Conservation (phyloP, 2,113 vertebrate species). For the Misgurnus anguillicaudatus region DNA sequence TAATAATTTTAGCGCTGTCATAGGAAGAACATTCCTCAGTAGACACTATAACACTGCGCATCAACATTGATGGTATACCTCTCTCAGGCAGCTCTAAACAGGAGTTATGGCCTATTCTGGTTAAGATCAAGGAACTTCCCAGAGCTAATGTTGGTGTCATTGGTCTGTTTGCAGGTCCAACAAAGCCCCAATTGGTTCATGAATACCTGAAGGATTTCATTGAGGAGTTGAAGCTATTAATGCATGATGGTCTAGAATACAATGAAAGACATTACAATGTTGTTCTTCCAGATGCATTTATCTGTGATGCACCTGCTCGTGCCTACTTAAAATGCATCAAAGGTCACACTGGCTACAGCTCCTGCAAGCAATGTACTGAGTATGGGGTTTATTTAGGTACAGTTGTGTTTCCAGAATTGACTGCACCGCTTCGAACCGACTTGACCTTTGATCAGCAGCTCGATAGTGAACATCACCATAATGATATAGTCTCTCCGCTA, state of each 20-base stretch:
- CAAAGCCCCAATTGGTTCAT: background rate
- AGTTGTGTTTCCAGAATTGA: conserved; percentile 16
- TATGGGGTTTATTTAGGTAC: conserved; percentile 2
- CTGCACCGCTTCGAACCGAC: background rate
- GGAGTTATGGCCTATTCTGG: conserved; percentile 7
- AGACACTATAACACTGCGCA: background rate
- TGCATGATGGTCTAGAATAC: background rate
- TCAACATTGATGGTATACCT: background rate
- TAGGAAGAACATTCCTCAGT: background rate
- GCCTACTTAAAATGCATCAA: conserved; percentile 9
- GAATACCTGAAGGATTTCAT: conserved; percentile 15
- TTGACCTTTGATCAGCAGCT: conserved; percentile 6
- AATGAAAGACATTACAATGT: conserved; percentile 9
- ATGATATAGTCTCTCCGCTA: conserved; percentile 3
- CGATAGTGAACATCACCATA: background rate
- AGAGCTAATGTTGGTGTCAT: conserved; percentile 2
- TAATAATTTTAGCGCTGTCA: background rate
- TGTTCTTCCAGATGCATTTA: conserved; percentile 9
- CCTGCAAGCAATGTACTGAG: background rate
- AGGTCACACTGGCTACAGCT: conserved; percentile 9
- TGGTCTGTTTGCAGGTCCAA: background rate
- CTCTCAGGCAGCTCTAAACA: conserved; percentile 9
- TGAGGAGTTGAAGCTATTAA: conserved; percentile 1
- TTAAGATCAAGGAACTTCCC: background rate
- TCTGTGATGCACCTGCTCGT: background rate